Evolutionary conservation across 92 coral and sea anemone species (phyloP).

Genomic region (Pocillopora meandrina): DNA sequence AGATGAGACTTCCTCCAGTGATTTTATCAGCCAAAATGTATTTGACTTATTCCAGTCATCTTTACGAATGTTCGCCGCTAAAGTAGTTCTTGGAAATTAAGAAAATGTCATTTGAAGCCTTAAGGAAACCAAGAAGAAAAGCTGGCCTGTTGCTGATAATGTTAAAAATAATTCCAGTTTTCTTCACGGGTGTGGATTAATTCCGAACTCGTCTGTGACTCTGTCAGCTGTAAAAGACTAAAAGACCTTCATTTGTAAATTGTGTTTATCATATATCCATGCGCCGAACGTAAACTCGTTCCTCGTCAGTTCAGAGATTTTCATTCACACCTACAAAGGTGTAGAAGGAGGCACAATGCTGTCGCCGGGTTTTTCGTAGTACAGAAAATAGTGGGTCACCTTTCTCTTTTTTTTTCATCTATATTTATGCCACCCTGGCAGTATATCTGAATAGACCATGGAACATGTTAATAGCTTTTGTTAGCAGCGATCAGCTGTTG

Average conservation of each 20-base stretch:
- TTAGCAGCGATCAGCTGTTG: slow-evolving; percentile 37
- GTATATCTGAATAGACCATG: not conserved
- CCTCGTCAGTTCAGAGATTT: not conserved
- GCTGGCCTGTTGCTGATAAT: not conserved
- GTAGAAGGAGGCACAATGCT: not conserved
- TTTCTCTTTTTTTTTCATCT: no score
- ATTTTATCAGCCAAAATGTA: not conserved
- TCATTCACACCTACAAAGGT: not conserved
- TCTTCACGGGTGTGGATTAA: no score
- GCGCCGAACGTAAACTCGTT: not conserved
- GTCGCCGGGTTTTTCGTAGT: not conserved
- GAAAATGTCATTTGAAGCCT: slow-evolving; percentile 12
- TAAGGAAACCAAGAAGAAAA: not conserved
- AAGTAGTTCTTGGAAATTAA: not conserved
- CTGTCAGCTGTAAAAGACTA: slow-evolving; percentile 14
- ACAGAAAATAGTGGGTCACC: no score
- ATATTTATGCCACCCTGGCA: slow-evolving; percentile 26
- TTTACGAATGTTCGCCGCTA: not conserved
- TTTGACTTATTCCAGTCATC: not conserved
- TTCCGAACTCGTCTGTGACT: not conserved
- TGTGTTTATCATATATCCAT: slow-evolving; percentile 12
- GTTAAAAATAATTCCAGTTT: not conserved
- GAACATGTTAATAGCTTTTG: slow-evolving; percentile 42
- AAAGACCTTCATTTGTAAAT: slow-evolving; percentile 1
- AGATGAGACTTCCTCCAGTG: not conserved